A percentile compares a stretch with the other conserved stretches of the same genome.
Conservation (phyloP, 2,888 invertebrate genomes). For the Nowickia ferox region DNA sequence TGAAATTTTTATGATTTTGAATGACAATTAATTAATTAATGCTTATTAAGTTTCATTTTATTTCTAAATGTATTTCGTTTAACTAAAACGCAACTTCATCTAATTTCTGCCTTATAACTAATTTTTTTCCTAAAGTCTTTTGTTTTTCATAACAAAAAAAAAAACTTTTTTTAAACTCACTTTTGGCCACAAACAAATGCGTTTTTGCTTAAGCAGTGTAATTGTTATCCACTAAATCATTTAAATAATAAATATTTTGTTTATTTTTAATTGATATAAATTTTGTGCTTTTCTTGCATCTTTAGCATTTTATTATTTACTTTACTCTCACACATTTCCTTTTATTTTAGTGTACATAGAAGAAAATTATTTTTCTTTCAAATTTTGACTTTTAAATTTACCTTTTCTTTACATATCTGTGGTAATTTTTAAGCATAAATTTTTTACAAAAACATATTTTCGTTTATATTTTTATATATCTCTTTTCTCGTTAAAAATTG, state of each 20-base stretch:
- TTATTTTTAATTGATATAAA: no score
- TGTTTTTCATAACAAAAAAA: constrained; percentile 14
- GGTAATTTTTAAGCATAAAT: constrained; percentile 38
- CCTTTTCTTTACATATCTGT: constrained; percentile 63
- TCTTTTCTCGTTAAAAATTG: constrained; percentile 46
- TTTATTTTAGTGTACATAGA: background rate
- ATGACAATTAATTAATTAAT: no score
- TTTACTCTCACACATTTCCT: constrained; percentile 11
- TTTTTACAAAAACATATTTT: constrained; percentile 36
- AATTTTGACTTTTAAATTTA: constrained; percentile 47
- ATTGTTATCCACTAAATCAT: no score
- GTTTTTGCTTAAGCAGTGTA: no score
- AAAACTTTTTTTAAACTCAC: constrained; percentile 1
- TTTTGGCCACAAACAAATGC: background rate
- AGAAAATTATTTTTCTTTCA: background rate
- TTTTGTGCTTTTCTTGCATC: background rate
- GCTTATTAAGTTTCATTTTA: no score
- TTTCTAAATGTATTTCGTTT: no score
- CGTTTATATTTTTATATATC: background rate
- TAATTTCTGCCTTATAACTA: background rate
- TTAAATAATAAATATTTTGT: no score
- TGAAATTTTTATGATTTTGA: no score
- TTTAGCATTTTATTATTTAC: background rate
- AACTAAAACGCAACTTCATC: no score
- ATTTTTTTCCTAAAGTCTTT: constrained; percentile 61